These are phyloP conservation scores for Lasioglossum leucozonium DNA, from an alignment of 2,888 invertebrate genomes.

Conservation along the genomic window DNA sequence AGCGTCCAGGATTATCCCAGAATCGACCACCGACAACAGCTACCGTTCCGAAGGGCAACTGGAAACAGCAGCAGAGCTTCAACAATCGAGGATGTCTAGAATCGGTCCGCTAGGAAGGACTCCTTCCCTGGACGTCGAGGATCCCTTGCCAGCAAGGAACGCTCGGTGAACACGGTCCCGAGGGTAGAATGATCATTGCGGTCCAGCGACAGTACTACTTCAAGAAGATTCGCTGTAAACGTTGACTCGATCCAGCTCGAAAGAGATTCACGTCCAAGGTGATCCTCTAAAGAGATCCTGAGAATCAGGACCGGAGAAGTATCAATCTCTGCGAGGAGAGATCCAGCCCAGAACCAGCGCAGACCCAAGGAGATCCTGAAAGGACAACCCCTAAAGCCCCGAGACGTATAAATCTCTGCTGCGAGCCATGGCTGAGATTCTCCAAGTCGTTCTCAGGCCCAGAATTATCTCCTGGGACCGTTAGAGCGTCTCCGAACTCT, in stretches of 20 bases:
- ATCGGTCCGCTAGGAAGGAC: not conserved
- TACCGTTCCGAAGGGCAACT: not conserved
- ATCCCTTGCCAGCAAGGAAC: not conserved
- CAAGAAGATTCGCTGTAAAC: conserved; percentile 51
- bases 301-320: not conserved
- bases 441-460: not conserved
- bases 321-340: not conserved
- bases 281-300: not conserved
- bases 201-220: conserved; percentile 45
- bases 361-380: not conserved
- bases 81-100: conserved; percentile 27
- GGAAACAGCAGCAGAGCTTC: not conserved
- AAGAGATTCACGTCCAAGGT: not conserved
- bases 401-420: not conserved
- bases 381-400: not conserved
- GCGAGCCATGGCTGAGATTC: not conserved
- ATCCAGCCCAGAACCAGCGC: not conserved
- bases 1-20: not conserved
- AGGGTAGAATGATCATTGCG: conserved; percentile 41
- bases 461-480: not conserved
- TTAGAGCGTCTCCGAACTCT: not conserved
- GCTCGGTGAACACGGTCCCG: not conserved
- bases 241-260: conserved; percentile 9
- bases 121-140: not conserved
- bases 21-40: not conserved